These are phyloP conservation scores for Argyresthia goedartella DNA, from an alignment of 2,888 invertebrate species.

Conservation along the genomic window DNA sequence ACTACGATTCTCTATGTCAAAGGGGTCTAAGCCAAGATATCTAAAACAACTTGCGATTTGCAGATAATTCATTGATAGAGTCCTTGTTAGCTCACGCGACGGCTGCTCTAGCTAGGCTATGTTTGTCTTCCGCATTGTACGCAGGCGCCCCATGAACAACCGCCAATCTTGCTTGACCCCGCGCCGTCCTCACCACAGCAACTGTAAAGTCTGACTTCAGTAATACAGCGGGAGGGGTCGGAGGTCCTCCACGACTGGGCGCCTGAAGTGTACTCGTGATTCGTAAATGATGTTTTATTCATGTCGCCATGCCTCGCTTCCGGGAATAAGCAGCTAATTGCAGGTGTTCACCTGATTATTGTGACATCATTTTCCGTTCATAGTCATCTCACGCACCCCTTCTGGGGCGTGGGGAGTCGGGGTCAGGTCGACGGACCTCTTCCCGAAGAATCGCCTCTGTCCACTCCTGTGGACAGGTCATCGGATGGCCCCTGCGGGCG, in stretches of 20 bases:
- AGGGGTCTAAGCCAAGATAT: no score
- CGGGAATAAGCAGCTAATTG: constrained; percentile 60
- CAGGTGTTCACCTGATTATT: constrained; percentile 32
- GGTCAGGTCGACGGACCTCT: no score
- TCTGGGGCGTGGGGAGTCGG: no score
- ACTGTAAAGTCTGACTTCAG: constrained; percentile 8
- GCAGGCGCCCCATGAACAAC: constrained; percentile 25
- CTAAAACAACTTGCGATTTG: neutral
- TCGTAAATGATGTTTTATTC: constrained; percentile 61
- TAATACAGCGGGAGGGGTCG: constrained; percentile 13
- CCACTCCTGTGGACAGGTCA: no score
- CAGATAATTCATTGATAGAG: constrained; percentile 42
- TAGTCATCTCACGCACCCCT: no score
- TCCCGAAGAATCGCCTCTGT: no score
- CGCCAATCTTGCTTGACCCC: constrained; percentile 24
- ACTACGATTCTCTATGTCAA: no score
- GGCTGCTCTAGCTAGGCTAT: constrained; percentile 31
- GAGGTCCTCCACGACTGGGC: constrained; percentile 24
- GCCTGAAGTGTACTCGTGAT: constrained; percentile 40
- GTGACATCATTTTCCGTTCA: no score
- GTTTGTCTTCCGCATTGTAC: constrained; percentile 29
- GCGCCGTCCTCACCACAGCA: neutral
- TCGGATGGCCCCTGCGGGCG: no score
- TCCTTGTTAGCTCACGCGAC: constrained; percentile 33
- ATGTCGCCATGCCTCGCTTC: constrained; percentile 48